These are phyloP conservation scores for Acropora yongei DNA, from an alignment of 64 coral and sea anemone species.

Conservation along the genomic window DNA sequence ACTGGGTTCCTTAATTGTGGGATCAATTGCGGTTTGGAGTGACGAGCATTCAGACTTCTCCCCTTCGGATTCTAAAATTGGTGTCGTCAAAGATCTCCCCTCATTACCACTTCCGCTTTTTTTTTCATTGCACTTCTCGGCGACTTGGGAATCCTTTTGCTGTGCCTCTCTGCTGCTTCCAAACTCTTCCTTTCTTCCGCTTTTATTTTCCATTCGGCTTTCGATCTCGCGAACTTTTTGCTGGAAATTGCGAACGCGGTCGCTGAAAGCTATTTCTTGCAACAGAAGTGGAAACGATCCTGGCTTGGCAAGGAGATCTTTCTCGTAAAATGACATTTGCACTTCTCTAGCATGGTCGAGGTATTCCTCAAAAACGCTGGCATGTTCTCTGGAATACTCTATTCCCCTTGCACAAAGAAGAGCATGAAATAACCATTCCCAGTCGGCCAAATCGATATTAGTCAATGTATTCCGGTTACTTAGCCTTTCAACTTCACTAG, in stretches of 20 bases:
- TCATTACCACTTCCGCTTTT: background rate
- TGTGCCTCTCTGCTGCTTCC: background rate
- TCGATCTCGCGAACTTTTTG: background rate
- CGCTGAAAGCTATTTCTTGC: background rate
- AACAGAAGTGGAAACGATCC: background rate
- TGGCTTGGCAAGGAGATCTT: background rate
- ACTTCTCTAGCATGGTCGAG: background rate
- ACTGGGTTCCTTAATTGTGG: background rate
- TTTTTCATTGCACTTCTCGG: background rate
- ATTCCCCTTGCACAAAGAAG: background rate
- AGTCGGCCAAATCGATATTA: background rate
- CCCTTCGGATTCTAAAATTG: background rate
- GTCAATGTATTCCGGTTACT: background rate
- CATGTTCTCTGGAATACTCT: slow-evolving; percentile 5
- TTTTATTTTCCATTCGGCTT: background rate
- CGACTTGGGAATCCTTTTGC: background rate
- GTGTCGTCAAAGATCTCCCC: background rate
- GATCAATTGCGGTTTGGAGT: background rate
- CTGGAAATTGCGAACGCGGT: background rate
- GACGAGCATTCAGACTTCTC: background rate
- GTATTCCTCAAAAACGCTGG: background rate
- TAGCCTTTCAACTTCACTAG: background rate
- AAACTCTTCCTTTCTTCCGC: background rate
- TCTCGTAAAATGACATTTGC: background rate
- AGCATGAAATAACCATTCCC: background rate